These are phyloP conservation scores for Hypocryptadius cinnamomeus DNA, from an alignment of 2,113 vertebrate species.

Conservation along the genomic window DNA sequence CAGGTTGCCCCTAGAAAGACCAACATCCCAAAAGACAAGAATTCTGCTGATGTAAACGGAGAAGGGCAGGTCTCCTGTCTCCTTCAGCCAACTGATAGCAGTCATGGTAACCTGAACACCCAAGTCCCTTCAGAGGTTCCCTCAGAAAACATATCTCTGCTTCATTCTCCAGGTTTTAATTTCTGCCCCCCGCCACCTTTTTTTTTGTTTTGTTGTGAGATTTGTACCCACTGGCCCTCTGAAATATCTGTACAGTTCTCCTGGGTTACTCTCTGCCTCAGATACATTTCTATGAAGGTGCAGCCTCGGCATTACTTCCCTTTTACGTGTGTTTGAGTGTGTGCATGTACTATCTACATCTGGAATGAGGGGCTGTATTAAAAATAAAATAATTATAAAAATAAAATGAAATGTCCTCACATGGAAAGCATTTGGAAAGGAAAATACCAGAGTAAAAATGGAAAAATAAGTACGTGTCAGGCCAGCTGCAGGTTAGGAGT, in stretches of 20 bases:
- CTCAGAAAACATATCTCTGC: background rate
- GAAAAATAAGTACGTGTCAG: slow-evolving; percentile 41
- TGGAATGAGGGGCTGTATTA: slow-evolving; percentile 10
- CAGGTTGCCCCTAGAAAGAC: background rate
- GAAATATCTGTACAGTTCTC: background rate
- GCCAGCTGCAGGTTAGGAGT: slow-evolving; percentile 47
- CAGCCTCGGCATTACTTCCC: slow-evolving; percentile 1
- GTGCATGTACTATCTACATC: slow-evolving; percentile 13
- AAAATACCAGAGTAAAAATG: slow-evolving; percentile 50
- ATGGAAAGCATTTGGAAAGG: slow-evolving; percentile 44
- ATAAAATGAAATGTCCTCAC: slow-evolving; percentile 31
- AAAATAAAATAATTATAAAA: slow-evolving; percentile 58
- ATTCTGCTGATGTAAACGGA: background rate
- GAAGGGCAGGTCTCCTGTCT: background rate
- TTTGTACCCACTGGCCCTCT: background rate
- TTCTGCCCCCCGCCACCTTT: background rate
- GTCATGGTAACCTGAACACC: background rate
- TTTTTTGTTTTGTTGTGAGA: background rate
- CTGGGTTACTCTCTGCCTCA: background rate
- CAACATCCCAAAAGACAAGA: background rate
- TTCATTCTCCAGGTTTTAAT: background rate
- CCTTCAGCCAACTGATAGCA: background rate
- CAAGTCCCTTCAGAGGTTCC: background rate
- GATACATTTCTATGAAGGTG: background rate
- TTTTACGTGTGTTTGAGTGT: background rate